These are phyloP conservation scores for Cremastinae sp. DNA, from an alignment of 2,888 invertebrate species.

Conservation along the genomic window DNA sequence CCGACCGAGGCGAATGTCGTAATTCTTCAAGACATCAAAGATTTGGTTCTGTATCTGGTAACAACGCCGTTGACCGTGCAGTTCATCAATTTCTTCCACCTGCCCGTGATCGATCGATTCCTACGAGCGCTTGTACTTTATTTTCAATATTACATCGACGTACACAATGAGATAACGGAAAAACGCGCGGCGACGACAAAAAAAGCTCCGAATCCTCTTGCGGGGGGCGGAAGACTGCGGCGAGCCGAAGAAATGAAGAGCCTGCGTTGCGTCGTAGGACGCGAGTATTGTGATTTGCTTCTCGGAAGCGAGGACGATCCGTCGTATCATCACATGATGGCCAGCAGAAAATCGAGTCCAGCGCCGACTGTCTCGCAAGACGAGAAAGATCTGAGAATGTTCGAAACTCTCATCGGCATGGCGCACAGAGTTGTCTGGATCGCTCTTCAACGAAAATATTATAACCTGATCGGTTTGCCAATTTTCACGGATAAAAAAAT, in stretches of 20 bases:
- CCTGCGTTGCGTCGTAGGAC: slow-evolving; percentile 83
- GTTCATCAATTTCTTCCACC: slow-evolving; percentile 84
- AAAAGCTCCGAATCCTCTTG: slow-evolving; percentile 73
- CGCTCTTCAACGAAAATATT: slow-evolving; percentile 83
- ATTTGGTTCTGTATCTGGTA: slow-evolving; percentile 82
- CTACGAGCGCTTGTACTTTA: slow-evolving; percentile 84
- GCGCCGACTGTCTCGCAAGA: slow-evolving; percentile 82
- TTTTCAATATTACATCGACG: slow-evolving; percentile 84
- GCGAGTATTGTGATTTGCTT: slow-evolving; percentile 84
- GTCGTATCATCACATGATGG: slow-evolving; percentile 83
- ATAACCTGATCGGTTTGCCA: slow-evolving; percentile 83
- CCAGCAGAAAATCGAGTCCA: slow-evolving; percentile 75
- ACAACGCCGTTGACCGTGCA: slow-evolving; percentile 82
- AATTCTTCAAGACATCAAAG: slow-evolving; percentile 84
- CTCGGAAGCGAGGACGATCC: slow-evolving; percentile 78
- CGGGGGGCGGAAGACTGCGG: slow-evolving; percentile 68
- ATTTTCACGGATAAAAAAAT: too few relatives aligned
- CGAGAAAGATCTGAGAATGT: slow-evolving; percentile 84
- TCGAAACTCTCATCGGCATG: slow-evolving; percentile 83
- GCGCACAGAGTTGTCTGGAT: slow-evolving; percentile 85
- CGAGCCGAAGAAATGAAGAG: slow-evolving; percentile 82
- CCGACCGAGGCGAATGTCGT: slow-evolving; percentile 82
- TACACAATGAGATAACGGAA: slow-evolving; percentile 82
- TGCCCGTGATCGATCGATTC: slow-evolving; percentile 83
- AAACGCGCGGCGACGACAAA: slow-evolving; percentile 81